Evolutionary conservation across 2,888 invertebrate species (phyloP).

Genomic region (Meiosimyza decipiens): DNA sequence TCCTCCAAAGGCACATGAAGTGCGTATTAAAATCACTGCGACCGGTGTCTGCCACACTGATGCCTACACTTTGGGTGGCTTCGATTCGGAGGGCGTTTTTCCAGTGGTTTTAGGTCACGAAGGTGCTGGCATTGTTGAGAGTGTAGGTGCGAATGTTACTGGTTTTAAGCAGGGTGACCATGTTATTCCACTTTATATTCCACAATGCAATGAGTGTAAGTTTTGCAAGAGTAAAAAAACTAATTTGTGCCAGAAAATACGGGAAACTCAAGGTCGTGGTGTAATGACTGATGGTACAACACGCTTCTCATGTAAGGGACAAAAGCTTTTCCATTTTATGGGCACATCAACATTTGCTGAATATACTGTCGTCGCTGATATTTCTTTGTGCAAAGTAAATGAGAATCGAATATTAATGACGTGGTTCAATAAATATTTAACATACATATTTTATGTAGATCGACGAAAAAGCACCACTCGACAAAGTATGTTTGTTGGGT

Average conservation of each 20-base stretch:
- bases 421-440: neutral
- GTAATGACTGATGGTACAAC: constrained; percentile 92
- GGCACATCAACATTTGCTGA: constrained; percentile 96
- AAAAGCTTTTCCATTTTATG: constrained; percentile 91
- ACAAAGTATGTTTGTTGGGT: constrained; percentile 89
- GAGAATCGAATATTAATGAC: neutral
- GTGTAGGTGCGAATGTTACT: constrained; percentile 92
- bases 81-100: constrained; percentile 91
- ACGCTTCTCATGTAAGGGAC: constrained; percentile 76
- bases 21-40: constrained; percentile 81
- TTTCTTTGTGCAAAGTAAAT: constrained; percentile 91
- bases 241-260: constrained; percentile 95
- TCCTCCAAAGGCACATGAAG: constrained; percentile 94
- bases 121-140: constrained; percentile 96
- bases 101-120: constrained; percentile 97
- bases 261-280: constrained; percentile 86
- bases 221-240: constrained; percentile 96
- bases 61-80: constrained; percentile 87
- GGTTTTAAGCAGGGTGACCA: constrained; percentile 91
- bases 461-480: constrained; percentile 81
- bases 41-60: constrained; percentile 94
- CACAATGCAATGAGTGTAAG: constrained; percentile 96
- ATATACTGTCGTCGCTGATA: constrained; percentile 93
- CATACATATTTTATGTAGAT: constrained; percentile 67
- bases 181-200: constrained; percentile 96